Conservation (phyloP, 1,140 invertebrate genomes). For the Andricus grossulariae region DNA sequence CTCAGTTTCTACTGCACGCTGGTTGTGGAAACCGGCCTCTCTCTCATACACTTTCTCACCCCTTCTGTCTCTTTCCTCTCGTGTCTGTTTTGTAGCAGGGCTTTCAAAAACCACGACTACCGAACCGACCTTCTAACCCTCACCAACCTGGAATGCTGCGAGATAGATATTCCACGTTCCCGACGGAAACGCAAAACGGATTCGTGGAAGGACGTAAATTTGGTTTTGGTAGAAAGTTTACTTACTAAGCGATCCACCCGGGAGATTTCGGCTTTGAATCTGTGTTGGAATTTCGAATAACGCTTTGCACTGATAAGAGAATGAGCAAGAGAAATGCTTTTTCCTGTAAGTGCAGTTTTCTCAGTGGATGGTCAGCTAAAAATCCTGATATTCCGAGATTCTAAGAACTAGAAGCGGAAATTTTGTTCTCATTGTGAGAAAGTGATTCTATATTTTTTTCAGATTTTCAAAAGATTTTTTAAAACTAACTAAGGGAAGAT, state of each 20-base stretch:
- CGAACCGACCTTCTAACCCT: constrained; percentile 38
- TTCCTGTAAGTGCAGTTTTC: too few relatives aligned
- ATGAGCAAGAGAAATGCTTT: too few relatives aligned
- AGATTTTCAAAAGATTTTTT: too few relatives aligned
- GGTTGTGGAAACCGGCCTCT: constrained; percentile 63
- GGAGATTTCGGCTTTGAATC: constrained; percentile 53
- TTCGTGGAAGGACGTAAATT: constrained; percentile 55
- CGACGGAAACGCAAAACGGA: constrained; percentile 48
- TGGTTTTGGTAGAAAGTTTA: constrained; percentile 53
- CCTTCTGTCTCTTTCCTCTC: constrained; percentile 40
- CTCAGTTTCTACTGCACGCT: constrained; percentile 69
- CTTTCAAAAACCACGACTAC: constrained; percentile 69
- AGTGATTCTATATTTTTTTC: too few relatives aligned
- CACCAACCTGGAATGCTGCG: constrained; percentile 39
- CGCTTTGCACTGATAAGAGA: too few relatives aligned
- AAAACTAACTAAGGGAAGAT: too few relatives aligned
- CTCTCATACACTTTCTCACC: constrained; percentile 9
- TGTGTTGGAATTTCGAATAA: constrained; percentile 48
- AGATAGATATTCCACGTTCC: constrained; percentile 33
- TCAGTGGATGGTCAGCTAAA: too few relatives aligned
- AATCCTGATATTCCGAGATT: too few relatives aligned
- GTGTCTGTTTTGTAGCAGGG: constrained; percentile 65
- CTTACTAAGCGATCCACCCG: constrained; percentile 49
- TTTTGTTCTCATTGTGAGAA: too few relatives aligned
- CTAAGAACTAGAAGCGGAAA: too few relatives aligned